A percentile compares a stretch with the other conserved stretches of the same genome.
phyloP scores from a whole-genome alignment of 1,140 invertebrate species.

The Drosophila suzukii region DNA sequence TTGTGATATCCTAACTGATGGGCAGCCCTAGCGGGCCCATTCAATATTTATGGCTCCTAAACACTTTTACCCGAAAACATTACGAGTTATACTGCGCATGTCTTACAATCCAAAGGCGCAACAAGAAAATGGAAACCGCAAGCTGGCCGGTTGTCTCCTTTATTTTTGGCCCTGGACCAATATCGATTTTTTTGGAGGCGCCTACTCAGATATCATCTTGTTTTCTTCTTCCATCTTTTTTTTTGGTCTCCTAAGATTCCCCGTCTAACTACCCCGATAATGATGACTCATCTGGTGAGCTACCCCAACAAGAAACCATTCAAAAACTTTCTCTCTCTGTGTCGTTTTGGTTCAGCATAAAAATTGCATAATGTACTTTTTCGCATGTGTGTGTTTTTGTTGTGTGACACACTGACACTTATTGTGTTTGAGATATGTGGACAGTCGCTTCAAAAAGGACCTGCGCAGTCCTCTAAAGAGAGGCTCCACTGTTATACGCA shows the following conservation, averaged over 20 bases:
- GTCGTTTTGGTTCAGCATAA: conserved; percentile 54
- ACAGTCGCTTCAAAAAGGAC: conserved; percentile 23
- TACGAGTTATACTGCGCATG: conserved; percentile 24
- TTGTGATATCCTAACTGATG: conserved; percentile 34
- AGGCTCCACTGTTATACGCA: conserved; percentile 65
- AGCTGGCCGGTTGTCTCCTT: conserved; percentile 15
- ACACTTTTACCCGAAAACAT: conserved; percentile 37
- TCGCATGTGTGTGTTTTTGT: neutral
- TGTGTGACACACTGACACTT: conserved; percentile 78
- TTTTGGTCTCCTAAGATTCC: neutral
- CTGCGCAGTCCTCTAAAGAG: conserved; percentile 40
- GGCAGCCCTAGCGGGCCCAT: conserved; percentile 12
- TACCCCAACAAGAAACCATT: conserved; percentile 25
- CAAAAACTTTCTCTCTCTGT: conserved; percentile 63
- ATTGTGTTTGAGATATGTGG: conserved; percentile 48
- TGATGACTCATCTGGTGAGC: conserved; percentile 43
- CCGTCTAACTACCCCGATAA: neutral
- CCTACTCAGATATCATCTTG: neutral
- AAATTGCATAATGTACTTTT: conserved; percentile 76
- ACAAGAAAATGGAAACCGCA: conserved; percentile 40
- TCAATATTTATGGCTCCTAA: conserved; percentile 32
- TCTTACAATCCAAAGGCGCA: conserved; percentile 29
- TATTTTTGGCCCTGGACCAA: conserved; percentile 35
- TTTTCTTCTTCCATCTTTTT: neutral
- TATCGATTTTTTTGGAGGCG: conserved; percentile 41